Evolutionary conservation across 2,888 invertebrate species (phyloP), one percentile per base, ranked within the genome.

Genomic region (Andrena haemorrhoa): DNA sequence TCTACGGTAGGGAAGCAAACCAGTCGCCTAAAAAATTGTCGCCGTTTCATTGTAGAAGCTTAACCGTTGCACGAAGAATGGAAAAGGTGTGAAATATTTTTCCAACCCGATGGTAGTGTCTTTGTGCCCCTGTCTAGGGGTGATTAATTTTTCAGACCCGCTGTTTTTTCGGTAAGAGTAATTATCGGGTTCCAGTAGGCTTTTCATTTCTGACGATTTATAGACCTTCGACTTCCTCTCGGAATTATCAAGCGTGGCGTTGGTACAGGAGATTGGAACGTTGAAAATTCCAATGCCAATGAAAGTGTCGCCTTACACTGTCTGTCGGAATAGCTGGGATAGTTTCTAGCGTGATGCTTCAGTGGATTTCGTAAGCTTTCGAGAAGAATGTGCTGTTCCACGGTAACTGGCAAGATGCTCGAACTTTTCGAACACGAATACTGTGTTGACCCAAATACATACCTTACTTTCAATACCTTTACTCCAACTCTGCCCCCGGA

Each of bases 51-150:
- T 85, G 83, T 83, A 74, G 79, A 58, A 72, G 82, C 66, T 71
- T 72, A 51, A 60, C 64, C 77, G 72, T 61, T 53, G 60, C n/a
- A 41, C 63, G 58, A 26, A 26, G 31, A 65, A 83, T 70, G 68
- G 85, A 80, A 75, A 87, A 77, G 78, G 84, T 75, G 84, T 85
- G 89, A 90, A 92, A 92, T 91, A 92, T 90, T 92, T 92, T 91
- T 89, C 89, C 87, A 49, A 72, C 74, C 83, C 81, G 71, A 41
- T 74, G 84, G 79, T 82, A 91, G 92, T 92, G 92, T 92, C 90
- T 89, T 84, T 75, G 68, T 70, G 68, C 71, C 79, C 66, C 47
- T 75, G 75, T 79, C 86, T 82, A 87, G 87, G 65, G 68, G 80
- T 89, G 88, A 92, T 91, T 91, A 91, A 92, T 92, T 90, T 89